Conservation (phyloP, 2,797 vertebrate species). For the Alosa sapidissima region DNA sequence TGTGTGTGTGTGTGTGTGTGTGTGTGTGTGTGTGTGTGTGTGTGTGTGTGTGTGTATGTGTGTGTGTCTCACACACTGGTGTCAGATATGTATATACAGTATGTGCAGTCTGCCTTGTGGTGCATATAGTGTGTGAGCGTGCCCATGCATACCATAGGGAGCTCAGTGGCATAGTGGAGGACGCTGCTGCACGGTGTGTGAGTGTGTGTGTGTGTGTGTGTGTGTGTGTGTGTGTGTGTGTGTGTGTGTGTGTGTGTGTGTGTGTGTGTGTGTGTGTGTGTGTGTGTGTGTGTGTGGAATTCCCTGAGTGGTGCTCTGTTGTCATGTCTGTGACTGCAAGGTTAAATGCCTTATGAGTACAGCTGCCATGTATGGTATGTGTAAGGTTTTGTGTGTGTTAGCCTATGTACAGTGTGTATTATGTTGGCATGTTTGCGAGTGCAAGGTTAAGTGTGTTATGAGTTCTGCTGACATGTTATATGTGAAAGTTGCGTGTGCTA, state of each 20-base stretch:
- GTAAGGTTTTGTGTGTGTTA: too few species aligned
- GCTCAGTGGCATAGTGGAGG: too few species aligned
- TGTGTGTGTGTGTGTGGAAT: too few species aligned
- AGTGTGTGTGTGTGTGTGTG: background rate
- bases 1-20: background rate
- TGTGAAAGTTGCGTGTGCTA: background rate
- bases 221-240: background rate
- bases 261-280: background rate
- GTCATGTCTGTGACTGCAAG: too few species aligned
- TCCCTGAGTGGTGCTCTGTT: too few species aligned
- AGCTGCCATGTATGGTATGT: too few species aligned
- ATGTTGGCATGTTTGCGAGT: too few species aligned
- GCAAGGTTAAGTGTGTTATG: background rate
- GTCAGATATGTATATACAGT: too few species aligned
- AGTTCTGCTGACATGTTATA: background rate
- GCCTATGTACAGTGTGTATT: too few species aligned
- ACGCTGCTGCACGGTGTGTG: background rate
- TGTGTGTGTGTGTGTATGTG: background rate
- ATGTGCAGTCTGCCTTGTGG: background rate
- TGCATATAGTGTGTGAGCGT: background rate
- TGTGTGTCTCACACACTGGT: background rate
- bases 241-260: too few species aligned
- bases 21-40: background rate
- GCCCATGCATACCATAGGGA: conserved; percentile 1
- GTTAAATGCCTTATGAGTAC: too few species aligned